Evolutionary conservation across 2,113 vertebrate species (phyloP).

Genomic region (Dolichotis patagonum): DNA sequence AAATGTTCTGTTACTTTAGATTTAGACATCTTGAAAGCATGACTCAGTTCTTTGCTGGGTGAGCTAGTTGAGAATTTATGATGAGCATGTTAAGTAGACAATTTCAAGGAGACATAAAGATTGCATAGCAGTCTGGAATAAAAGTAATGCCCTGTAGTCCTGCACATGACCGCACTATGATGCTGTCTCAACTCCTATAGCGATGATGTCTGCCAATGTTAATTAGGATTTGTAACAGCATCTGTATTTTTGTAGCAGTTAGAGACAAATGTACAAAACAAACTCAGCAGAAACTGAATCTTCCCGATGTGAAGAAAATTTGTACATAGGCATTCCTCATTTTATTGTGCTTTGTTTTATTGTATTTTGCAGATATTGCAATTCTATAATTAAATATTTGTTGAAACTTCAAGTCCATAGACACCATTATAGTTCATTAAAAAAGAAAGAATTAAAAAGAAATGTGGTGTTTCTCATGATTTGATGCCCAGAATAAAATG

Average conservation of each 20-base stretch:
- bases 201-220: background rate
- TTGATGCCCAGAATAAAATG: background rate
- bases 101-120: background rate
- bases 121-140: background rate
- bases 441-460: background rate
- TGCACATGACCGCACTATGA: fast-evolving
- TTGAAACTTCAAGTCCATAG: background rate
- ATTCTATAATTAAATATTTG: background rate
- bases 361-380: background rate
- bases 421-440: background rate
- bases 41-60: background rate
- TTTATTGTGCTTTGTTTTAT: background rate
- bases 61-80: background rate
- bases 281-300: background rate
- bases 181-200: fast-evolving
- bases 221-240: background rate
- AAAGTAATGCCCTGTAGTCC: fast-evolving
- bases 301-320: background rate
- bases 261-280: background rate
- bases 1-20: background rate
- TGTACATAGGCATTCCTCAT: background rate
- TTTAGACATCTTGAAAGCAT: background rate
- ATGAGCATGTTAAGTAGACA: background rate
- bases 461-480: background rate
- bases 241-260: background rate